A percentile compares a stretch with the other conserved stretches of the same genome.
phyloP scores from a whole-genome alignment of 1,140 invertebrate species.

The Lysiphlebus fabarum region DNA sequence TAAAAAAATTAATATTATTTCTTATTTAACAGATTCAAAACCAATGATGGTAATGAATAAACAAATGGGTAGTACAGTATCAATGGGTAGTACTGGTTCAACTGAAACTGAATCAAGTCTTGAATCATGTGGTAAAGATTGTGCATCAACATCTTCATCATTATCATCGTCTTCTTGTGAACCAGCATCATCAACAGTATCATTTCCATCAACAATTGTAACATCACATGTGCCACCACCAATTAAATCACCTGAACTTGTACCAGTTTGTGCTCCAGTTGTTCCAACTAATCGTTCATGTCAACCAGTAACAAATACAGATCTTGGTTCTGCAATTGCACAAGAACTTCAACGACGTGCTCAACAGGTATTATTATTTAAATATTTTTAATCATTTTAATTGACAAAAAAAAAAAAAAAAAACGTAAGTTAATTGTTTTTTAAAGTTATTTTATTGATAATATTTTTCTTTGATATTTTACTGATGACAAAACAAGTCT shows the following conservation, averaged over 20 bases:
- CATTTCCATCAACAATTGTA: slow-evolving; percentile 31
- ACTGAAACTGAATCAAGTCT: slow-evolving; percentile 53
- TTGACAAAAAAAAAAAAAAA: too few species aligned
- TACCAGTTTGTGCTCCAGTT: slow-evolving; percentile 21
- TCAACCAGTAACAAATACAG: slow-evolving; percentile 34
- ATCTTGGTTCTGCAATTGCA: slow-evolving; percentile 59
- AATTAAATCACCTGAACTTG: slow-evolving; percentile 26
- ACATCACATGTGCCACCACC: slow-evolving; percentile 24
- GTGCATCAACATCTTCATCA: slow-evolving; percentile 49
- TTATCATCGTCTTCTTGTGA: slow-evolving; percentile 50
- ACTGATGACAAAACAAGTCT: too few species aligned
- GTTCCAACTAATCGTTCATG: slow-evolving; percentile 21
- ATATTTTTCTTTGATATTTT: too few species aligned
- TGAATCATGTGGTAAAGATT: slow-evolving; percentile 52
- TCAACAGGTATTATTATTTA: slow-evolving; percentile 49
- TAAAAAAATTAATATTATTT: background rate
- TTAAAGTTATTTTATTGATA: too few species aligned
- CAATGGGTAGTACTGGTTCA: slow-evolving; percentile 53
- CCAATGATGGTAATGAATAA: slow-evolving; percentile 52
- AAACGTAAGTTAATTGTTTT: too few species aligned
- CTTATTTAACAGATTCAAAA: slow-evolving; percentile 37
- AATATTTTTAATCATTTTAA: slow-evolving; percentile 7
- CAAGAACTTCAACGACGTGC: slow-evolving; percentile 64
- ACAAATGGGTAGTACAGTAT: slow-evolving; percentile 54
- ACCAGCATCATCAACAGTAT: slow-evolving; percentile 37